Evolutionary conservation across 2,797 vertebrate genomes (phyloP), one percentile per base, ranked within the genome.

Genomic region (Poeciliopsis turneri): DNA sequence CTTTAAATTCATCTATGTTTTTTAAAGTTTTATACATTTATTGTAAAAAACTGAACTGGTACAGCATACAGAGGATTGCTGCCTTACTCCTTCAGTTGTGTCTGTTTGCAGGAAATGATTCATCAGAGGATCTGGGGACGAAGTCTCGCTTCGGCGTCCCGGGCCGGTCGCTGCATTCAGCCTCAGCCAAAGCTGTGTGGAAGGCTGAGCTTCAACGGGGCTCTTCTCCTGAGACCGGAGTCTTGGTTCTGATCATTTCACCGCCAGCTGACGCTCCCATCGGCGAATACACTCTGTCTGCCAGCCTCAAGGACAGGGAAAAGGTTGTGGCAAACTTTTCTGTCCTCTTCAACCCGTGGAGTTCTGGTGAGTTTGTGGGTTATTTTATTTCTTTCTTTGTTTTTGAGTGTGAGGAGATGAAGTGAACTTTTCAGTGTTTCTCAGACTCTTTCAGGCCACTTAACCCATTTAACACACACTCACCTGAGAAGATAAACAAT

Each of bases 271-370:
- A 93, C 0, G 88, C 96, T 0, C 88, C 93, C 70, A 87, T 98
- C 0, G 97, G 97, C 53, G 64, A 84, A 6, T 97, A 96, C 91
- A 88, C 39, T 0, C 86, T 98, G 84, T 84, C 3, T 0, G 85
- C 88, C 16, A 90, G 28, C 6, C 74, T 90, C 10, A 88, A 55
- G 55, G 81, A 85, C 0, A 80, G 86, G 39, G 72, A 90, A 0
- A 33, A 30, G 8, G 1, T 10, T 0, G 15, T 96, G 75, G 89
- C 87, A 4, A 78, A 8, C 0, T 82, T 94, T 45, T 78, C 85
- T 39, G 74, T 96, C 74, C 95, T 97, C 36, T 96, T 95, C 81
- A 97, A 97, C 82, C 94, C 96, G 59, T 97, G 96, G 96, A 96
- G 90, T 77, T 0, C 80, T 30, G 95, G 96, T 97, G 89, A 1